phyloP scores from a whole-genome alignment of 2,888 invertebrate genomes.

The Osedax fenrisi region DNA sequence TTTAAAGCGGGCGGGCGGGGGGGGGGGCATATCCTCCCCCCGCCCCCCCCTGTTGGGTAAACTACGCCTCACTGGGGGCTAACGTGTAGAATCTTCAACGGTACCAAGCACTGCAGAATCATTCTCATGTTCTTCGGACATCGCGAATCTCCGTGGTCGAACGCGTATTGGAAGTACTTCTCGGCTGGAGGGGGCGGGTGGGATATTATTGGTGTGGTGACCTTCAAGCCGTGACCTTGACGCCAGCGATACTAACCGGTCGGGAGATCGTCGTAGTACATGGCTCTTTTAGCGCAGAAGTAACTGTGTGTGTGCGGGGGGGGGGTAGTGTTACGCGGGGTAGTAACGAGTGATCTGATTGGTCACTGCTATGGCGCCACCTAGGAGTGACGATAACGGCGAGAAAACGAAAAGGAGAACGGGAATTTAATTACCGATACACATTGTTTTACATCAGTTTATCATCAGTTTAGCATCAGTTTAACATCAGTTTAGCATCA shows the following conservation, averaged over 20 bases:
- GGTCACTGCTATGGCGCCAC: no score
- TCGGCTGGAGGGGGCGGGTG: not conserved
- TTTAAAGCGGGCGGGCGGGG: no score
- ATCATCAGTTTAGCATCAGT: no score
- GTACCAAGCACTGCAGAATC: not conserved
- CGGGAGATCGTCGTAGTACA: not conserved
- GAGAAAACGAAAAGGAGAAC: no score
- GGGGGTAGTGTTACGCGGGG: not conserved
- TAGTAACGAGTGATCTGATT: not conserved
- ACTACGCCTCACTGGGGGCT: not conserved
- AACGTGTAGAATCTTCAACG: not conserved
- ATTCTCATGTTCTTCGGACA: not conserved
- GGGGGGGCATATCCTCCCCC: no score
- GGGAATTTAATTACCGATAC: no score
- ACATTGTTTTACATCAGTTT: no score
- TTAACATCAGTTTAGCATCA: no score
- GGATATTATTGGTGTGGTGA: not conserved
- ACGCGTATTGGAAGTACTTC: not conserved
- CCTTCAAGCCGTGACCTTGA: no score
- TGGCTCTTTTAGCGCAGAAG: not conserved
- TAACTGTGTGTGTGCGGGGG: not conserved
- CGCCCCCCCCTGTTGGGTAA: no score
- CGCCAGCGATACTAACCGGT: not conserved
- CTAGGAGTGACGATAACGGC: no score
- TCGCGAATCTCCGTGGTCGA: not conserved